Conservation (phyloP, 2,797 vertebrate species). For the Pangasius krempfi region DNA sequence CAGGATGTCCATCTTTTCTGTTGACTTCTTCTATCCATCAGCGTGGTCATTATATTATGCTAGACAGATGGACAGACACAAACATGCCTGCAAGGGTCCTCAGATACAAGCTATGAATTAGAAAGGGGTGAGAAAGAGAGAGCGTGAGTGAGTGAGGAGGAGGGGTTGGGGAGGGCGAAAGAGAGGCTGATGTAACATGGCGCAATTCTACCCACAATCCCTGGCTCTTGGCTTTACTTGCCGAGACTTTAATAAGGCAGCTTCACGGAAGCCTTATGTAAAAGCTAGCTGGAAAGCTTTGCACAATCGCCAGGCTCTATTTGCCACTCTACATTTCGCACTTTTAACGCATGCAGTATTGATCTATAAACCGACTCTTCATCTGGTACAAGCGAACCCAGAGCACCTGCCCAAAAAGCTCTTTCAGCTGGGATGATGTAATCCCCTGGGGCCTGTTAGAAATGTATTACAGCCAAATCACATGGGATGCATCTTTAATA, state of each 20-base stretch:
- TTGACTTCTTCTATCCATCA: constrained; percentile 44
- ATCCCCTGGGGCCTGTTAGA: constrained; percentile 74
- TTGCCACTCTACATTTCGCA: constrained; percentile 69
- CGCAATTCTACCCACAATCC: constrained; percentile 68
- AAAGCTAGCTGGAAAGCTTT: constrained; percentile 34
- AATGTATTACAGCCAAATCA: constrained; percentile 71
- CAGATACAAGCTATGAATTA: constrained; percentile 41
- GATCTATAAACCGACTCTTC: constrained; percentile 63
- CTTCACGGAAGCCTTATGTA: constrained; percentile 69
- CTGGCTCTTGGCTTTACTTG: constrained; percentile 53
- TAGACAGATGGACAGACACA: constrained; percentile 40
- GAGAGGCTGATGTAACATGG: constrained; percentile 76
- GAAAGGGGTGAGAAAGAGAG: constrained; percentile 44
- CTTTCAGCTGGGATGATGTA: constrained; percentile 65
- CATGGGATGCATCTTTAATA: constrained; percentile 70
- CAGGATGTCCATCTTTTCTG: constrained; percentile 31
- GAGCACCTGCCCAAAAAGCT: constrained; percentile 35
- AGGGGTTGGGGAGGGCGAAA: constrained; percentile 39
- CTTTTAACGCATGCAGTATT: constrained; percentile 72
- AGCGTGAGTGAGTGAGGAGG: constrained; percentile 41
- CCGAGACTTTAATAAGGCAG: constrained; percentile 63
- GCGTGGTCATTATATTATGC: constrained; percentile 33
- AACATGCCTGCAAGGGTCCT: constrained; percentile 40
- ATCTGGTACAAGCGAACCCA: constrained; percentile 20
- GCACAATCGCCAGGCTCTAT: constrained; percentile 56